Evolutionary conservation across 2,888 invertebrate genomes (phyloP), one percentile per base, ranked within the genome.

Genomic region (Drosophila histrio): DNA sequence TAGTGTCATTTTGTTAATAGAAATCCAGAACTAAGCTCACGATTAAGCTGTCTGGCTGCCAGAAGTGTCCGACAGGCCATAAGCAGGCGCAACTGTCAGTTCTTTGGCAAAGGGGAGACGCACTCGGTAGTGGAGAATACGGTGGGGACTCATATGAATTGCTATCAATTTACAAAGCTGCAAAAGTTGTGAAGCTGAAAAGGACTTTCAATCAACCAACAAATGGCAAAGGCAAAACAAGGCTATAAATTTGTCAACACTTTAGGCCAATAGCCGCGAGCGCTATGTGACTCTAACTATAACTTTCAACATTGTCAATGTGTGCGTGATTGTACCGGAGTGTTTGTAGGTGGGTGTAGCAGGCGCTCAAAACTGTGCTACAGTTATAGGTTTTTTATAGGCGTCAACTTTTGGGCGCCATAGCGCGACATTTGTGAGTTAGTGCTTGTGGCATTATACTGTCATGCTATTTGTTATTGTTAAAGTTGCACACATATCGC

Each of bases 231-330:
- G 57, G 77, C 78, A 81, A 87, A 81, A 81, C 81, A 84, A 84
- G 71, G 69, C 87, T 60, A 84, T 81, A 81, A 81, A 81, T 87
- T 84, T 81, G 85, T 84, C 87, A 81, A 84, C 81, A 71, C 84
- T 81, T 77, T 69, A 52, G 74, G 67, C 71, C 83, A 56, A 70
- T 68, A 57, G 66, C 70, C 56, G 58, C 54, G 57, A 41, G 58
- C 43, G 41, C 57, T 50, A 36, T 71, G 30, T 36, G 24, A 65
- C 32, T 71, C 24, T 30, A 50, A 58, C 71, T 43, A 44, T 57
- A 57, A 73, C 76, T 65, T 57, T 65, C 38, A 41, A 32, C 68
- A 46, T 13, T 53, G 34, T 43, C 38, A 28, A 11, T 22, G 19
- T 53, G 3, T 44, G 43, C 5, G 15, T 32, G 41, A n/a, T 21